A percentile compares a stretch with the other conserved stretches of the same genome.
phyloP scores from a whole-genome alignment of 2,797 vertebrate species.

The Lacerta viridis region DNA sequence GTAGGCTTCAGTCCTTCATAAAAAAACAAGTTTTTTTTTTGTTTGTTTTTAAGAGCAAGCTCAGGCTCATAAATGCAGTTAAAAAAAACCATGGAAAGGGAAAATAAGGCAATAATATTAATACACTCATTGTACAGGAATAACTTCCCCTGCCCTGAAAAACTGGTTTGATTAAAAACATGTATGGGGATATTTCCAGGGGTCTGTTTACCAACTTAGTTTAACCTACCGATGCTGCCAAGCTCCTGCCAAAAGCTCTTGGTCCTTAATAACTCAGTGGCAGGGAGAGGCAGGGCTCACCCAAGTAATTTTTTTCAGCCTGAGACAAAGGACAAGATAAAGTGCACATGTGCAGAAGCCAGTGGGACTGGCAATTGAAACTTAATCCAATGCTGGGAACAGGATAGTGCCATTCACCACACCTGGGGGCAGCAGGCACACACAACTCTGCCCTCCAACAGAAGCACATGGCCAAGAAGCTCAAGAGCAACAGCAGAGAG shows the following conservation, averaged over 20 bases:
- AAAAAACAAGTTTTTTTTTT: neutral
- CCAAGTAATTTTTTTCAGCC: too few species aligned
- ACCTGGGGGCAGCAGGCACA: too few species aligned
- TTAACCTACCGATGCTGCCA: neutral
- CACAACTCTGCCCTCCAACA: too few species aligned
- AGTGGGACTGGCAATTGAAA: too few species aligned
- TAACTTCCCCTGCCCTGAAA: neutral
- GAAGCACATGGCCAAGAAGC: too few species aligned
- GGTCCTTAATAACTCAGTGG: neutral
- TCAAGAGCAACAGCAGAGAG: too few species aligned
- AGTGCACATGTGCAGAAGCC: too few species aligned
- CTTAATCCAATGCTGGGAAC: too few species aligned
- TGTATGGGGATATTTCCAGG: neutral
- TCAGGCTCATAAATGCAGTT: conserved; percentile 13
- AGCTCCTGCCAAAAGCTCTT: neutral
- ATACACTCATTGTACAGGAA: conserved; percentile 10
- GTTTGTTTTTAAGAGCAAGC: neutral
- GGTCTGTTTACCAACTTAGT: neutral
- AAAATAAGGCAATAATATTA: conserved; percentile 8
- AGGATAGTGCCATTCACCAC: too few species aligned
- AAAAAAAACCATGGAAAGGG: neutral
- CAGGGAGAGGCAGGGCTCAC: too few species aligned
- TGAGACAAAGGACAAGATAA: too few species aligned
- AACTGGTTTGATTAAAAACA: conserved; percentile 24
- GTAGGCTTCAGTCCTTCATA: conserved; percentile 16